Percentiles rank a stretch among this genome's conserved stretches.
phyloP scores from a whole-genome alignment of 2,113 vertebrate genomes.

The Nesogale talazaci region DNA sequence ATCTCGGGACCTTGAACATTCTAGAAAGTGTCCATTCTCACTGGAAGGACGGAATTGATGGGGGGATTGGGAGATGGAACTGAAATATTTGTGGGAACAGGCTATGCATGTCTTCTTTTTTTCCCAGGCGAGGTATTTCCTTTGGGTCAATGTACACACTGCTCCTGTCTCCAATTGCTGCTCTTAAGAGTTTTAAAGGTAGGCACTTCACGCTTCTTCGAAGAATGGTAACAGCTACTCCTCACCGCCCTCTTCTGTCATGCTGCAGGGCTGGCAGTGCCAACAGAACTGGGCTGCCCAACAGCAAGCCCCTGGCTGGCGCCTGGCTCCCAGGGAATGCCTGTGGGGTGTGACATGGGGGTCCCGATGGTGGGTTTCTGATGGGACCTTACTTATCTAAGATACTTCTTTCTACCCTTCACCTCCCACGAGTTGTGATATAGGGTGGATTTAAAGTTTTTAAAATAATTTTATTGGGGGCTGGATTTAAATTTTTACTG shows the following conservation, averaged over 20 bases:
- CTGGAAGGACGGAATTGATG: not conserved
- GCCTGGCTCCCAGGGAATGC: not conserved
- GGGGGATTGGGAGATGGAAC: not conserved
- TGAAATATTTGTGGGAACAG: not conserved
- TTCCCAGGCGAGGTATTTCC: no score
- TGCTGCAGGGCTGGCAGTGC: not conserved
- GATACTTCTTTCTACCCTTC: slow-evolving; percentile 14
- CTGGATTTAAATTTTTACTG: not conserved
- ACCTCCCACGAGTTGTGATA: slow-evolving; percentile 29
- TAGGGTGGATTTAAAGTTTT: not conserved
- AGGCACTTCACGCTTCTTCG: not conserved
- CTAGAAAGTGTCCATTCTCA: not conserved
- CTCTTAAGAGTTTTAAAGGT: not conserved
- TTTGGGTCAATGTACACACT: not conserved
- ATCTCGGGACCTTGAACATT: not conserved
- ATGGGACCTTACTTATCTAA: not conserved
- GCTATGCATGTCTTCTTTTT: not conserved
- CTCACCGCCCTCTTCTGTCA: not conserved
- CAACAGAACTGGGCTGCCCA: fast-evolving
- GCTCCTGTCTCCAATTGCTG: not conserved
- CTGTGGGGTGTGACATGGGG: not conserved
- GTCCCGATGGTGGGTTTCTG: not conserved
- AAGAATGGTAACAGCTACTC: not conserved
- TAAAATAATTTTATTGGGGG: no score
- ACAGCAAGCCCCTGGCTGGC: not conserved